Evolutionary conservation across 2,113 vertebrate species (phyloP), one percentile per base, ranked within the genome.

Genomic region (Hippoglossus stenolepis): DNA sequence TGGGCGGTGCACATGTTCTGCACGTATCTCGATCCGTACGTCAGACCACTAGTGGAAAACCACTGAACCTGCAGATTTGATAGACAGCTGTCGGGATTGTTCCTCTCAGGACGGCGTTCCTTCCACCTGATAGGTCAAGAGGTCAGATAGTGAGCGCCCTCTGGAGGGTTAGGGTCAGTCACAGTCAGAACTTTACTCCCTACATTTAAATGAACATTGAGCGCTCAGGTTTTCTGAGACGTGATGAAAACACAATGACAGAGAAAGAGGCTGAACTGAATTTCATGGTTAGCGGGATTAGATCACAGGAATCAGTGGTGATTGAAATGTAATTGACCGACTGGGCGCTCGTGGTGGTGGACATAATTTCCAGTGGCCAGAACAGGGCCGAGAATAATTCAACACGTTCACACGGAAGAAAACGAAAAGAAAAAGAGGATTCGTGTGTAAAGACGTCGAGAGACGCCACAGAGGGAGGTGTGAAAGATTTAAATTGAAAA

Each of bases 251-350:
- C 47, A 54, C 53, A 73, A 38, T 43, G 60, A 62, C 54, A 68
- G 70, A n/a, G 64, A 2, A 3, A 10, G 14, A 43, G 51, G 2
- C 23, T 28, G 10, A 43, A 74, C 66, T 49, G 26, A 73, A 57
- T 70, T 15, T 18, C 51, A 51, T 49, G 62, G 64, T 77, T 17
- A 0, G 10, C 4, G 23, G 56, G 61, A 5, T n/a, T 51, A 26
- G 47, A 23, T 10, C 1, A 12, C 18, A 11, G 70, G 64, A 77
- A 60, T 70, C 15, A 0, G 38, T 23, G 6, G 10, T 73, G 43
- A 70, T 60, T 83, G 40, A 73, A 75, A 57, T 4, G 47, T 68
- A 85, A 83, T 76, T 70, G 54, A 24, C 65, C 40, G 62, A 69
- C 62, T 59, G 67, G 35, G 28, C 47, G 61, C 35, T 15, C 35